Base-by-base conservation (phyloP, 2,797 vertebrate genomes). In the Phoeniculus purpureus region DNA sequence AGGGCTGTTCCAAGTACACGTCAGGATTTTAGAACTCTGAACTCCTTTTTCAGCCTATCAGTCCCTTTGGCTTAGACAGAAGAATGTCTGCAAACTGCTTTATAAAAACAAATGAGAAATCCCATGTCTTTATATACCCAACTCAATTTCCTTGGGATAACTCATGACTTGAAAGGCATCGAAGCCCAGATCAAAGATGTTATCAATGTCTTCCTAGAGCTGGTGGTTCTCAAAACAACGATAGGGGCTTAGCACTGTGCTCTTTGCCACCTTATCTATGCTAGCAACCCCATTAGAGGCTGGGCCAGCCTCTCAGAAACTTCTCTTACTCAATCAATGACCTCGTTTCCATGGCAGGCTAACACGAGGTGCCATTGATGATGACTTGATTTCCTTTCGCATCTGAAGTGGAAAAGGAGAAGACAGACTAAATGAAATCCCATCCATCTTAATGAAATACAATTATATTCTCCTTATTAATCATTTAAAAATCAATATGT, bases 401-500 rank as follows among this genome's bases (percentile, higher is more conserved):
- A 98, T 97, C 98, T 99, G 98, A 99, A 98, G 98, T 99, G 98
- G 97, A 99, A 99, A 98, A 98, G 98, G 97, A 98, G 98, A 98
- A 99, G 98, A 99, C 98, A 98, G 98, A 98, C 98, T 98, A 99
- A 99, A 99, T 99, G 98, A 99, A 99, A 99, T 98, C 98, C 98
- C 99, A 99, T 99, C 99, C 99, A 99, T 99, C 99, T 99, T 99
- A 99, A 99, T 99, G 99, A 99, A 99, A 99, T 98, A 99, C 99
- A 99, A 99, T 99, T 99, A 99, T 99, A 99, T 99, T 99, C 98
- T 99, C 98, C 99, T 99, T 99, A 99, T 99, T 99, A 99, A 99
- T 99, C 99, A 99, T 99, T 99, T 98, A 99, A 98, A 99, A 99
- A 99, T 99, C 99, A 99, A 99, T 99, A 99, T 98, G 98, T 99